A percentile compares a stretch with the other conserved stretches of the same genome.
phyloP scores from a whole-genome alignment of 2,797 vertebrate genomes.

The Crocodylus rhombifer region DNA sequence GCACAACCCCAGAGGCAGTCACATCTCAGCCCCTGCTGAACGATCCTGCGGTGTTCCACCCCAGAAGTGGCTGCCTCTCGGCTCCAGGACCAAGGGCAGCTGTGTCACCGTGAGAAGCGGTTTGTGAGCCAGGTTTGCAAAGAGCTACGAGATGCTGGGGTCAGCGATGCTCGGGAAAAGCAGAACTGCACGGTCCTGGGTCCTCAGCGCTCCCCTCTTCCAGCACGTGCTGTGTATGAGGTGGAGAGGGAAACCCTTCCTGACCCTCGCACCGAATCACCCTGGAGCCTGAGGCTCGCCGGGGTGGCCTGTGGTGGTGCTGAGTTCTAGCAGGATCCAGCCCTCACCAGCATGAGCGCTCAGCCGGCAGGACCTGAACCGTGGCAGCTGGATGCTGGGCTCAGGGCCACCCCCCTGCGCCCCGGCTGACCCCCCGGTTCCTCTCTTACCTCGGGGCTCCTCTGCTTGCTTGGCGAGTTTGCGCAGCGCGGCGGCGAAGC shows the following conservation, averaged over 20 bases:
- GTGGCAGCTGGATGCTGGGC: too few species aligned
- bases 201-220: background rate
- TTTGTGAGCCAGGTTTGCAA: background rate
- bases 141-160: background rate
- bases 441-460: conserved; percentile 96
- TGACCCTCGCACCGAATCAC: background rate
- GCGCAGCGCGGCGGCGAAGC: conserved; percentile 97
- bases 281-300: background rate
- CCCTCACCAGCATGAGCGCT: too few species aligned
- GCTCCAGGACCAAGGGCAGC: too few species aligned
- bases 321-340: too few species aligned
- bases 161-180: background rate
- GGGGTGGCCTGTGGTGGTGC: background rate
- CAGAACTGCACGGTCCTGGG: background rate
- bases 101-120: background rate
- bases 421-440: background rate
- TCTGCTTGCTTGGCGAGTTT: conserved; percentile 99
- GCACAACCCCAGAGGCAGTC: background rate
- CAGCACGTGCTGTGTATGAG: background rate
- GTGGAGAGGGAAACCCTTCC: background rate
- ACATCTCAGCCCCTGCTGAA: background rate
- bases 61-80: too few species aligned
- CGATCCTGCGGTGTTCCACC: background rate
- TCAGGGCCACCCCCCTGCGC: background rate
- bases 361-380: too few species aligned